phyloP scores from a whole-genome alignment of 2,888 invertebrate genomes.

The Zootermopsis nevadensis region DNA sequence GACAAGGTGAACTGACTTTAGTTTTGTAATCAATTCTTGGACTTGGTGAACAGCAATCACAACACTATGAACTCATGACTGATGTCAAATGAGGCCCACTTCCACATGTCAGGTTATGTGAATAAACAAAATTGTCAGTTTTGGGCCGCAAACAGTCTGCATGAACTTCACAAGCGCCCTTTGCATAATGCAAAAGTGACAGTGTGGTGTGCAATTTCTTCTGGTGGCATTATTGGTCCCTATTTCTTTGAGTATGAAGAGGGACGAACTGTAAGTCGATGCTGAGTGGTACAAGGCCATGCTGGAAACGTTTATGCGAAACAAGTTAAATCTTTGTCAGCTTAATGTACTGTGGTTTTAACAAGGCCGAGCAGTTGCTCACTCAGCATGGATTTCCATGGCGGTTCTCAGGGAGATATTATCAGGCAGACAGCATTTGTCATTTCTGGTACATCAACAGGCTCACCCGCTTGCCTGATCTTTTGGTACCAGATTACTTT shows the following conservation, averaged over 20 bases:
- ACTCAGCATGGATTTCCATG: no score
- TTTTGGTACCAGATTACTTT: no score
- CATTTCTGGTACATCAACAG: no score
- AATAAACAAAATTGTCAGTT: conserved; percentile 25
- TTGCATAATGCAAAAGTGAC: conserved; percentile 21
- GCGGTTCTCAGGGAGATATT: no score
- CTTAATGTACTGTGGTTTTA: no score
- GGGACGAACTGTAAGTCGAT: neutral
- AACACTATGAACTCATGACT: neutral
- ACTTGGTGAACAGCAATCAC: neutral
- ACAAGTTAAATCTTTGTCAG: no score
- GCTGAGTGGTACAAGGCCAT: neutral
- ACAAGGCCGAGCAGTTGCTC: no score
- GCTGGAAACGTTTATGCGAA: no score
- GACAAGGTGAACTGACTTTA: neutral
- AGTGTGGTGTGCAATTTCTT: neutral
- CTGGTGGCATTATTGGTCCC: neutral
- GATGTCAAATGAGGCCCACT: conserved; percentile 21
- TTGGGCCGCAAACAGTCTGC: conserved; percentile 35
- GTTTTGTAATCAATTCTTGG: neutral
- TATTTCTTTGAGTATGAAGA: neutral
- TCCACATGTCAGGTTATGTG: conserved; percentile 12
- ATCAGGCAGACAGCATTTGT: no score
- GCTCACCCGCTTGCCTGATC: no score
- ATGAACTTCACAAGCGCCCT: conserved; percentile 30